Evolutionary conservation across 1,140 invertebrate genomes (phyloP).

Genomic region (Drosophila varians): DNA sequence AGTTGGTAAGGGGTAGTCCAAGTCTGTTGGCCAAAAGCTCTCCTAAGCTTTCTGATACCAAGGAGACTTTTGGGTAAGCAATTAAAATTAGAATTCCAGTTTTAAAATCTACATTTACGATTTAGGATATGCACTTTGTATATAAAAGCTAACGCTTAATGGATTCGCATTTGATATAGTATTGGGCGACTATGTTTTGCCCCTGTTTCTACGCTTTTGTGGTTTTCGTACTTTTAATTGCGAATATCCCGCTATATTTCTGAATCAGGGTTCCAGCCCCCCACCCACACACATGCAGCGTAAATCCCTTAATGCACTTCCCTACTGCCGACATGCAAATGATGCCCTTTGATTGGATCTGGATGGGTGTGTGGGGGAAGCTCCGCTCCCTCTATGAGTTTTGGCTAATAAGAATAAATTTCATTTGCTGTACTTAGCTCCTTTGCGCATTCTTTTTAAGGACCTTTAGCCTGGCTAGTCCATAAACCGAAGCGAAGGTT

Average conservation of each 20-base stretch:
- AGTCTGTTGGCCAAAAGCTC: constrained; percentile 35
- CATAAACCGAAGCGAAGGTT: constrained; percentile 45
- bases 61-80: neutral
- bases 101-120: too few relatives aligned
- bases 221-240: too few relatives aligned
- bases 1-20: constrained; percentile 14
- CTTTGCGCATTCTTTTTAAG: constrained; percentile 26
- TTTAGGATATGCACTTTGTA: too few relatives aligned
- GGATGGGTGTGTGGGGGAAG: neutral
- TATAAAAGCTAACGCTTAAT: too few relatives aligned
- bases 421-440: constrained; percentile 44
- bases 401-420: constrained; percentile 73
- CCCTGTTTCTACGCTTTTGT: too few relatives aligned
- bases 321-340: constrained; percentile 47
- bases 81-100: too few relatives aligned
- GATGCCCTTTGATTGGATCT: constrained; percentile 21
- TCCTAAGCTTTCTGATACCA: constrained; percentile 29
- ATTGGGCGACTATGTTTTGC: too few relatives aligned
- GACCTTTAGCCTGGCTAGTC: constrained; percentile 50
- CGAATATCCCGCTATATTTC: too few relatives aligned
- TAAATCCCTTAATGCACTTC: constrained; percentile 52
- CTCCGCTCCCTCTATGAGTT: constrained; percentile 14
- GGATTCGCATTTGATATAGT: too few relatives aligned
- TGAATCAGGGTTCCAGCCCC: too few relatives aligned
- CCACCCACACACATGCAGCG: neutral